Evolutionary conservation across 2,113 vertebrate genomes (phyloP).

Genomic region (Ia io): DNA sequence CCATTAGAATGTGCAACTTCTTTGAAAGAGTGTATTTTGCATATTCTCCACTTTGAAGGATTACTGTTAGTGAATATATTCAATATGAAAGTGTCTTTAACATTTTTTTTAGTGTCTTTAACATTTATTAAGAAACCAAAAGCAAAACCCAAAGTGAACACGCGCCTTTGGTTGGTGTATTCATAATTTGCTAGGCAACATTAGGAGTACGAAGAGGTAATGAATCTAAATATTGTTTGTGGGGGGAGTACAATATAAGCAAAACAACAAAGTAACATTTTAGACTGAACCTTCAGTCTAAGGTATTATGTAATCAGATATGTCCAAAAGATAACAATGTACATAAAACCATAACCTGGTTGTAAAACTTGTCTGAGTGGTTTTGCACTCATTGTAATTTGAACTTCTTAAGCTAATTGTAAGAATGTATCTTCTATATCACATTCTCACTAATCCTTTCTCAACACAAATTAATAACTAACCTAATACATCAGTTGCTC

Average conservation of each 20-base stretch:
- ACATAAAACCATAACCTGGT: background rate
- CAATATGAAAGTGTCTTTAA: background rate
- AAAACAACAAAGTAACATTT: background rate
- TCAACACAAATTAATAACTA: background rate
- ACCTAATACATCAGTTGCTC: background rate
- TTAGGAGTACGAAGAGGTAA: background rate
- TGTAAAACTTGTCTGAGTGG: background rate
- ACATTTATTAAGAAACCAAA: background rate
- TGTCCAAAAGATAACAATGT: background rate
- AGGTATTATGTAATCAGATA: background rate
- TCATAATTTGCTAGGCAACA: background rate
- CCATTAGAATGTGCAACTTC: background rate
- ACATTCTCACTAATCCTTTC: background rate
- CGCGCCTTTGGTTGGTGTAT: background rate
- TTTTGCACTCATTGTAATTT: conserved; percentile 12
- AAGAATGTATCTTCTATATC: background rate
- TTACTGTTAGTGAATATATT: background rate
- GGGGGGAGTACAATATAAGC: background rate
- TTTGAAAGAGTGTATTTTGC: background rate
- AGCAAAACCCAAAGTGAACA: background rate
- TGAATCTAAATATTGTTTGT: background rate
- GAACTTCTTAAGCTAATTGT: background rate
- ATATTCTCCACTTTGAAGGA: background rate
- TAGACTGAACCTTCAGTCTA: background rate
- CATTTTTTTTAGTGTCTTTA: background rate